Evolutionary conservation across 1,140 invertebrate genomes (phyloP), one percentile per base, ranked within the genome.

Genomic region (Rhopalosiphum maidis): DNA sequence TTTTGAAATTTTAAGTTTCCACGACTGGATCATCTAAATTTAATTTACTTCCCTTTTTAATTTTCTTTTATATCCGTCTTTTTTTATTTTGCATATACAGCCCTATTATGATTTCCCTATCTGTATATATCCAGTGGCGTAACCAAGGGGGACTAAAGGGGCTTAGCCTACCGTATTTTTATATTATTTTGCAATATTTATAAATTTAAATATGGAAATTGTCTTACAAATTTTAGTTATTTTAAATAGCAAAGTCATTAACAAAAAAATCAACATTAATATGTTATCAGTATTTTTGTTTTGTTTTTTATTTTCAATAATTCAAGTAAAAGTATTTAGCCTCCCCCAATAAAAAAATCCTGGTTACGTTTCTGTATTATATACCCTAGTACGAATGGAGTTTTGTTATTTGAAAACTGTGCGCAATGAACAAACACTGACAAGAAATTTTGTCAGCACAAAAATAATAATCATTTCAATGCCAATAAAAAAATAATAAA

Each of bases 391-490:
- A 54, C 21, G 5, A 68, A 55, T 51, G 21, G 15, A 43, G 37
- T 68, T 68, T 90, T 37, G 37, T 90, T 90, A 68, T 90, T 90
- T 43, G 89, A 43, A 68, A 90, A 90, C 54, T 11, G 15, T 30
- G 37, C 18, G 37, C 23, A 15, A 37, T 43, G 89, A 90, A 90
- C 89, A 90, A 90, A 90, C 55, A 43, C 37, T 25, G 55, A 37
- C 55, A 37, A 43, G 54, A 60, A 37, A 68, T 90, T 90, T 90
- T 5, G 37, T 90, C 89, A 43, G 35, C 25, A 43, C 23, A 43
- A 90, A 90, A 90, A 68, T 90, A 68, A 90, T 90, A 90, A 90
- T 90, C 35, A 68, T 90, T 90, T 90, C 55, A 2, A 90, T 90
- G 35, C 23, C 46, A 60, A 60, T 41, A 60, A 90, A 90, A 90